Evolutionary conservation across 2,797 vertebrate species (phyloP).

Genomic region (Poecile montanus): DNA sequence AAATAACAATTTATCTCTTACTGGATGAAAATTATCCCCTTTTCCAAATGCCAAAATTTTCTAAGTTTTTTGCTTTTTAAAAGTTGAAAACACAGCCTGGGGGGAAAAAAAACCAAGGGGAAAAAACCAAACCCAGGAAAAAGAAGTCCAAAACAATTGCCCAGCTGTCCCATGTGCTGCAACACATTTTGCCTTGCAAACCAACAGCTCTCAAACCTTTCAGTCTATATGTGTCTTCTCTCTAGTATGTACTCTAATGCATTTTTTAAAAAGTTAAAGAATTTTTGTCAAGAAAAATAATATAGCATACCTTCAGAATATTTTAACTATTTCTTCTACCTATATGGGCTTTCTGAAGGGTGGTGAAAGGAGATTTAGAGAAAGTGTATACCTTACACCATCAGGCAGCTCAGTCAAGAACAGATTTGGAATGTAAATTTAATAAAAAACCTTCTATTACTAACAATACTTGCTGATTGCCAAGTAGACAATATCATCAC

Average conservation of each 20-base stretch:
- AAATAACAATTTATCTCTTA: not conserved
- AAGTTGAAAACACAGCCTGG: not conserved
- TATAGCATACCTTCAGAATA: not conserved
- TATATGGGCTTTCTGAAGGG: not conserved
- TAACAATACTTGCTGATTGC: not conserved
- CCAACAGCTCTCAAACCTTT: not conserved
- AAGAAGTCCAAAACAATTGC: not conserved
- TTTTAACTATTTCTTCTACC: not conserved
- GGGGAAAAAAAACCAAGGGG: rapidly evolving
- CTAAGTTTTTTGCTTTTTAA: not conserved
- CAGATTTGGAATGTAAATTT: not conserved
- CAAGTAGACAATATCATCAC: not conserved
- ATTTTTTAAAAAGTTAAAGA: not conserved
- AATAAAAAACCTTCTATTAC: not conserved
- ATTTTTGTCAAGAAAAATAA: not conserved
- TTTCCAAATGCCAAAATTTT: not conserved
- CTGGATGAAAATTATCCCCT: not conserved
- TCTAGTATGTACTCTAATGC: not conserved
- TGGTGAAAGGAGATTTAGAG: not conserved
- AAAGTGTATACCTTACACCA: not conserved
- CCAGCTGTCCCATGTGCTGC: not conserved
- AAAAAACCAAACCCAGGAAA: not conserved
- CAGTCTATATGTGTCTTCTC: not conserved
- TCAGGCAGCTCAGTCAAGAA: not conserved
- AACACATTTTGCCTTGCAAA: not conserved